phyloP scores from a whole-genome alignment of 92 coral and sea anemone genomes.

The Zoanthus solanderi region DNA sequence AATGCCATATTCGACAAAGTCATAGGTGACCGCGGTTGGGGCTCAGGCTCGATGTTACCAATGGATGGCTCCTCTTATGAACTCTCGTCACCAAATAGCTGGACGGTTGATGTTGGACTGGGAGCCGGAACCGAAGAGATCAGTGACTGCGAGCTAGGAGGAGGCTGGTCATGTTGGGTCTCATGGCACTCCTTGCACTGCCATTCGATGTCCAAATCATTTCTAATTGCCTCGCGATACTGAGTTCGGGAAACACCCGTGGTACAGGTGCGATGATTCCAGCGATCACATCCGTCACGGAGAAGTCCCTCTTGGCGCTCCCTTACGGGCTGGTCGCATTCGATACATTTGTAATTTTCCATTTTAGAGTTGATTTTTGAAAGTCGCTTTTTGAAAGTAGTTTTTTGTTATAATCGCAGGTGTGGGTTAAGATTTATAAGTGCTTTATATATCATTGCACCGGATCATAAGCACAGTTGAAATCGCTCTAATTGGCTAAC shows the following conservation, averaged over 20 bases:
- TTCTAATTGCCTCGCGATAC: conserved; percentile 14
- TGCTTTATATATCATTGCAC: not conserved
- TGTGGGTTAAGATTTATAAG: not conserved
- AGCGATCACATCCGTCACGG: conserved; percentile 14
- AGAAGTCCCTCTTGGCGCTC: conserved; percentile 3
- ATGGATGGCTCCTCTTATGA: conserved; percentile 6
- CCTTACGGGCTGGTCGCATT: conserved; percentile 21
- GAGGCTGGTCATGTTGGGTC: conserved; percentile 5
- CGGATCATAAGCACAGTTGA: not conserved
- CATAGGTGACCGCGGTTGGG: conserved; percentile 8
- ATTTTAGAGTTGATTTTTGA: not conserved
- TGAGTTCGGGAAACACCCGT: conserved; percentile 7
- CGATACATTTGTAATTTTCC: not conserved
- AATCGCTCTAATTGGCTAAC: not conserved
- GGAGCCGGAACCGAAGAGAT: not conserved
- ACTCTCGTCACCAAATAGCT: not conserved
- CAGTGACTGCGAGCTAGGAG: not conserved
- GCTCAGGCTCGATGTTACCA: conserved; percentile 26
- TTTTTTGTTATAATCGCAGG: not conserved
- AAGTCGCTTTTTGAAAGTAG: not conserved
- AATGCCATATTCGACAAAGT: conserved; percentile 16
- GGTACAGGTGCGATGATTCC: not conserved
- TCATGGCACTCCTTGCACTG: conserved; percentile 20
- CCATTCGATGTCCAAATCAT: conserved; percentile 6
- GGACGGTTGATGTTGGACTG: conserved; percentile 16